phyloP scores from a whole-genome alignment of 2,888 invertebrate genomes.

The Dolichopus griseipennis region DNA sequence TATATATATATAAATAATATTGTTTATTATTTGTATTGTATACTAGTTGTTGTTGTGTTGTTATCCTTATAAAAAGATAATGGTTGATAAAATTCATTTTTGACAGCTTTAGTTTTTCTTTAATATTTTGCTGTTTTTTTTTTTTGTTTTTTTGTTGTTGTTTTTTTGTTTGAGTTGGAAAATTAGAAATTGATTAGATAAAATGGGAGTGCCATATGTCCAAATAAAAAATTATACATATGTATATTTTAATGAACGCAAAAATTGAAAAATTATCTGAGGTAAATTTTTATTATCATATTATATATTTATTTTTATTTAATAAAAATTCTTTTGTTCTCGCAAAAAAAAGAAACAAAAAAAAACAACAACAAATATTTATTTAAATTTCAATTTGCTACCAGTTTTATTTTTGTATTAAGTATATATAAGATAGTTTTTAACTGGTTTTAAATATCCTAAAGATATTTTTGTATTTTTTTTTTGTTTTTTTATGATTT shows the following conservation, averaged over 20 bases:
- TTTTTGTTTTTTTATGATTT: not conserved
- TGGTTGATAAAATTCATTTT: not conserved
- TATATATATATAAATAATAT: no score
- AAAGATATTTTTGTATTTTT: not conserved
- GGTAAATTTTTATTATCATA: no score
- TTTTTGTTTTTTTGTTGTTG: not conserved
- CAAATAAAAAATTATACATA: not conserved
- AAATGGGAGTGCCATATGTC: slow-evolving; percentile 4
- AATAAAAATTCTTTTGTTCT: slow-evolving; percentile 1
- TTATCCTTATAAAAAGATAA: no score
- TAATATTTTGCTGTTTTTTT: no score
- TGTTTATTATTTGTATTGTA: no score
- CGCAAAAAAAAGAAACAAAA: not conserved
- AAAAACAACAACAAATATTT: not conserved
- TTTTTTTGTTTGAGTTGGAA: not conserved
- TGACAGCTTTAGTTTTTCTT: not conserved
- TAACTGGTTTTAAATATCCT: not conserved
- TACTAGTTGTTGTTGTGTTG: no score
- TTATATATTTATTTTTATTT: not conserved
- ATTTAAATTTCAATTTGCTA: not conserved
- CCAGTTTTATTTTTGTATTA: not conserved
- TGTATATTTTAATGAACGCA: not conserved
- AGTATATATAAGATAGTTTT: not conserved
- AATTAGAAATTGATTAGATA: slow-evolving; percentile 6
- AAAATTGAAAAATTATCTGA: no score